These are phyloP conservation scores for Nasonovia ribisnigri DNA, from an alignment of 2,888 invertebrate genomes.

Conservation along the genomic window DNA sequence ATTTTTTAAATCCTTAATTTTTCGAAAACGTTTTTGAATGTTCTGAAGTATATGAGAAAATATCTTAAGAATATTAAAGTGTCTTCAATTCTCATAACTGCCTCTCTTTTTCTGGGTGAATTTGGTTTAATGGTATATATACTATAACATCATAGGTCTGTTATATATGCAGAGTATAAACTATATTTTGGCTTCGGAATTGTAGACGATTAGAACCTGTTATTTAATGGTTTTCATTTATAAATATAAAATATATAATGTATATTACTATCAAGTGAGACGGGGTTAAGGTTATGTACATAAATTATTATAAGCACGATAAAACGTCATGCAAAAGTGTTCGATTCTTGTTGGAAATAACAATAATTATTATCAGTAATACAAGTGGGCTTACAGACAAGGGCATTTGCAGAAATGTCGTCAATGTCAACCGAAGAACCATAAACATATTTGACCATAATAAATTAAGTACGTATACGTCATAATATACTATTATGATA, in stretches of 20 bases:
- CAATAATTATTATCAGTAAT: neutral
- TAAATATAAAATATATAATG: neutral
- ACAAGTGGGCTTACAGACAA: neutral
- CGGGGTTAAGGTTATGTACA: slow-evolving; percentile 6
- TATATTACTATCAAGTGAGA: neutral
- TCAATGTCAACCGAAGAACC: neutral
- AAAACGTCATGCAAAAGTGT: neutral
- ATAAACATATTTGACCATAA: neutral
- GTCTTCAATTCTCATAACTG: neutral
- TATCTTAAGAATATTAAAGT: neutral
- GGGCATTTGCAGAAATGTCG: neutral
- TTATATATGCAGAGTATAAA: neutral
- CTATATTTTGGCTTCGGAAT: neutral
- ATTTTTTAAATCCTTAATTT: neutral
- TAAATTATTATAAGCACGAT: neutral
- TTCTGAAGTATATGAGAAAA: neutral
- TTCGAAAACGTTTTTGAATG: too few relatives aligned
- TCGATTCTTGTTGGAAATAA: neutral
- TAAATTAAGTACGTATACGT: too few relatives aligned
- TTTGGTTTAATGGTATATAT: neutral
- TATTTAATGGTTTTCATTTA: neutral
- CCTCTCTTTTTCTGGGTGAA: neutral
- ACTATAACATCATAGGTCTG: neutral
- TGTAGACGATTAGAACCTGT: neutral
- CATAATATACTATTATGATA: neutral